Evolutionary conservation across 1,140 invertebrate species (phyloP), one percentile per base, ranked within the genome.

Genomic region (Plutomurus gul): DNA sequence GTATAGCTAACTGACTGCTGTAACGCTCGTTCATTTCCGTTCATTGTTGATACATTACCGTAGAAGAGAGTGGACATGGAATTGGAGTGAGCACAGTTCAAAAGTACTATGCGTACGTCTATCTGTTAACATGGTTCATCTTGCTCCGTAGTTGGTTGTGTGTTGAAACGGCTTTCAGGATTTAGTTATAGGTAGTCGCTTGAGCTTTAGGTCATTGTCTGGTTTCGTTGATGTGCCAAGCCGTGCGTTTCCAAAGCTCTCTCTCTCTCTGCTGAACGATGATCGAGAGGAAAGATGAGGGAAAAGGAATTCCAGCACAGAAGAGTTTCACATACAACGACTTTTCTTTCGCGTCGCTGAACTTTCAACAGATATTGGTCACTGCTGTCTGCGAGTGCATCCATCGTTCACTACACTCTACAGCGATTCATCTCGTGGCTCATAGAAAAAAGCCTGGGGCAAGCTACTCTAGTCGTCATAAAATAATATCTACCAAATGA

Each of bases 241-340:
- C 56, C 56, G 56, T 65, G 56, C 27, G 56, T 33, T 27, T 65
- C 56, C 36, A 65, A 65, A 65, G 56, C 56, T 65, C n/a, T n/a
- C n/a, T n/a, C n/a, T n/a, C n/a, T n/a, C n/a, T n/a, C 56, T 65
- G 56, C 36, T 65, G 25, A 33, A 65, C 27, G 27, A 65, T 65
- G 25, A 65, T 65, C 30, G 56, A 65, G 56, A 65, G 56, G 56
- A 65, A 65, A 65, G 56, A 65, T 65, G 56, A 65, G 56, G 56
- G 16, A n/a, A 65, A 65, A 65, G 56, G 56, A 65, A 65, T 65
- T 65, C 18, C 30, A 33, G 13, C 25, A n/a, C n/a, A 65, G 27
- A 13, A 65, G 56, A 65, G 51, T 30, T 65, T 65, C 25, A 18
- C 22, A 30, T 65, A 25, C 56, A 65, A 30, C 56, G 25, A 33